phyloP scores from a whole-genome alignment of 1,140 invertebrate genomes.

The Harlomillsia oculata region DNA sequence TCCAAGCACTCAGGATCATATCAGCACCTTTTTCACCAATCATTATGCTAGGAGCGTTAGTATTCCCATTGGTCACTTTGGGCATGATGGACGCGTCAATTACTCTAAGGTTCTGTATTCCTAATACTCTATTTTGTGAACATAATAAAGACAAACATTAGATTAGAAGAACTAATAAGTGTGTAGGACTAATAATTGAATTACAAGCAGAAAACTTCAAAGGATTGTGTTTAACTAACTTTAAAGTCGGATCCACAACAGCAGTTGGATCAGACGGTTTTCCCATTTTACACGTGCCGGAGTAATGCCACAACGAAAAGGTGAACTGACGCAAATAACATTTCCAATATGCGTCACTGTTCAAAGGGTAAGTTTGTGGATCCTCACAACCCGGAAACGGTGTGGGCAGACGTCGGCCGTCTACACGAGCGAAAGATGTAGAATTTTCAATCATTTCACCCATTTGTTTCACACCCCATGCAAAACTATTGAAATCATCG shows the following conservation, averaged over 20 bases:
- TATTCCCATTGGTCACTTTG: no score
- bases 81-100: no score
- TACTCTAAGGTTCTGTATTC: no score
- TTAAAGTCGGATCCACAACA: constrained; percentile 62
- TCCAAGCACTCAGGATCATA: no score
- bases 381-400: constrained; percentile 61
- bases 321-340: constrained; percentile 61
- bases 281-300: constrained; percentile 57
- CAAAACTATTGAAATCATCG: not conserved
- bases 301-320: constrained; percentile 57
- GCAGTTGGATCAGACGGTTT: constrained; percentile 46
- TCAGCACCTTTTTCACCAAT: no score
- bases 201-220: no score
- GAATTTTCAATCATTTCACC: constrained; percentile 5
- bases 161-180: no score
- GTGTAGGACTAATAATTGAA: no score
- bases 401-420: not conserved
- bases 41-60: no score
- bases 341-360: constrained; percentile 61
- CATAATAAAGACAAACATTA: no score
- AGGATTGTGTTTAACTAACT: no score
- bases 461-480: not conserved
- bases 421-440: not conserved
- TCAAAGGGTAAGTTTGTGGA: constrained; percentile 58
- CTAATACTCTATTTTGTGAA: no score